phyloP scores from a whole-genome alignment of 2,888 invertebrate species.

The Drosophila mettleri region DNA sequence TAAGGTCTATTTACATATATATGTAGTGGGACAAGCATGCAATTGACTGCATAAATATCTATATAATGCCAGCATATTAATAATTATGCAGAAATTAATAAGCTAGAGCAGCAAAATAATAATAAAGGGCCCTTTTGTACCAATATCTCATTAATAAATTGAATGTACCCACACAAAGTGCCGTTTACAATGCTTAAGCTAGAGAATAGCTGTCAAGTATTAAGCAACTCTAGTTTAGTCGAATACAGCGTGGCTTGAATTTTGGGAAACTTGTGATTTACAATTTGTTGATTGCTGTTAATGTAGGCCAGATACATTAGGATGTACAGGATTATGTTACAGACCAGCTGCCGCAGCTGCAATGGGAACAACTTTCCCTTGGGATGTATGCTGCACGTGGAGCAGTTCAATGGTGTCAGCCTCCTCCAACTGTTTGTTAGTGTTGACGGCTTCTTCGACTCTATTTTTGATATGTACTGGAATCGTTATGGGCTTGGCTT shows the following conservation, averaged over 20 bases:
- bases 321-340: constrained; percentile 9
- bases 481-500: constrained; percentile 12
- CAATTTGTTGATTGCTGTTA: constrained; percentile 5
- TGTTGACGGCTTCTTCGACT: neutral
- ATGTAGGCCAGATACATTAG: neutral
- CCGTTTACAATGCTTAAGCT: too few species aligned
- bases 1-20: constrained; percentile 15
- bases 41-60: constrained; percentile 18
- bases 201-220: too few species aligned
- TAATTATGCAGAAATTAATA: constrained; percentile 20
- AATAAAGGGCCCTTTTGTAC: constrained; percentile 69
- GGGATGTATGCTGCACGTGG: constrained; percentile 32
- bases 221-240: neutral
- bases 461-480: neutral
- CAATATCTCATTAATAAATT: constrained; percentile 3
- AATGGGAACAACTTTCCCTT: constrained; percentile 38
- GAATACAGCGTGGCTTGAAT: neutral
- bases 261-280: too few species aligned
- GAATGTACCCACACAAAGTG: neutral
- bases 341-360: constrained; percentile 44
- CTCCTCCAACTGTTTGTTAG: constrained; percentile 25
- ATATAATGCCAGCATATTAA: constrained; percentile 12
- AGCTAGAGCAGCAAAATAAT: constrained; percentile 19
- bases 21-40: constrained; percentile 11
- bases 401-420: constrained; percentile 32